Base-by-base conservation (phyloP, 1,140 invertebrate genomes). In the Drosophila insularis region DNA sequence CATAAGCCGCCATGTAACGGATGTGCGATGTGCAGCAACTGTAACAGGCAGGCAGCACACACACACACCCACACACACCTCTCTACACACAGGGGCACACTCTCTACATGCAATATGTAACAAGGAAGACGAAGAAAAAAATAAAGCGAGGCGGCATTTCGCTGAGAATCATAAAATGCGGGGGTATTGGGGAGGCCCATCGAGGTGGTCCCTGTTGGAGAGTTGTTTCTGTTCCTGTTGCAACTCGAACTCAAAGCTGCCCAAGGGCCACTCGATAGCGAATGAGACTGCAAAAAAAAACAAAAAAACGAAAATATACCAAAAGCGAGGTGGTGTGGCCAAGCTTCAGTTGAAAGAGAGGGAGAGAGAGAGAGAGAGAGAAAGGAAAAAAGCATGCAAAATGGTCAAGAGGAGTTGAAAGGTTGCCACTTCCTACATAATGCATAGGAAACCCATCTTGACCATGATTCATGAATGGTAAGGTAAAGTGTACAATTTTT, bases 1-100 rank as follows among this genome's bases (percentile, higher is more conserved):
- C 64, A 71, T 55, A 71, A 75, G 73, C 73, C 60, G 64, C 53
- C 74, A 61, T 76, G 65, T 61, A 76, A 64, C 73, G 73, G 73
- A 76, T 76, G 73, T 40, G 60, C 68, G 43, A 50, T 50, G 50
- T 71, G 73, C 67, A 62, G 55, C 67, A 73, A 40, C 63, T 59
- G 27, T 37, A 64, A 31, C 62, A 62, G 54, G 31, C 63, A 65
- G 32, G 62, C 54, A 17, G 7, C 55, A 37, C 40, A 73, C 50
- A 67, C 50, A 14, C 50, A 27, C 35, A 58, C 55, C 14, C 54
- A 56, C 27, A n/a, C n/a, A 73, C 50, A 73, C 50, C 21, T 56
- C 39, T 56, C 71, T 63, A 43, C 17, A 40, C 59, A 62, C 61
- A 50, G 27, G 61, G 35, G 31, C 43, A 23, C 27, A 39, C 21